Percentiles rank a stretch among this genome's conserved stretches.
These are phyloP conservation scores for Phyllotreta striolata DNA, from an alignment of 2,888 invertebrate genomes.

Conservation along the genomic window DNA sequence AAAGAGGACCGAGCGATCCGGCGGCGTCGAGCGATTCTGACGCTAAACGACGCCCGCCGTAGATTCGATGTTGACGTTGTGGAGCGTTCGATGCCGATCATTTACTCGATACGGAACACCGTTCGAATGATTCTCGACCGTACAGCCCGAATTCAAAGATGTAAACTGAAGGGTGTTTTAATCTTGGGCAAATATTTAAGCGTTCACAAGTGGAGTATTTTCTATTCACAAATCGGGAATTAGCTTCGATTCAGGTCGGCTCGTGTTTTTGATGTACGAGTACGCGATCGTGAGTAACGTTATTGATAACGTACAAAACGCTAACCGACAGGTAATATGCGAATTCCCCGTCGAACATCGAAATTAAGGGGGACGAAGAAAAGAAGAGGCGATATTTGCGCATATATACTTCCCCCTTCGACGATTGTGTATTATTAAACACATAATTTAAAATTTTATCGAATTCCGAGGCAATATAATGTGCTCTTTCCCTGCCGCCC, in stretches of 20 bases:
- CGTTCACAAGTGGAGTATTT: conserved; percentile 44
- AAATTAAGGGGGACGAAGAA: conserved; percentile 4
- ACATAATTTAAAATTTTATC: conserved; percentile 50
- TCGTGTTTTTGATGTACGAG: conserved; percentile 3
- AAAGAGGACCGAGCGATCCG: conserved; percentile 20
- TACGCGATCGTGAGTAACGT: too few relatives aligned
- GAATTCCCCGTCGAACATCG: conserved; percentile 3
- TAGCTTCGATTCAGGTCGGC: conserved; percentile 34
- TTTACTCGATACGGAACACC: conserved; percentile 14
- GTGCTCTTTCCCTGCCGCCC: conserved; percentile 43
- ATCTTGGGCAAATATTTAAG: conserved; percentile 49
- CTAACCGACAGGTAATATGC: conserved; percentile 17
- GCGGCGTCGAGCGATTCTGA: conserved; percentile 2
- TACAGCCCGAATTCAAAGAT: conserved; percentile 42
- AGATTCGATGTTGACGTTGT: neutral
- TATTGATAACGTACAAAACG: conserved; percentile 8
- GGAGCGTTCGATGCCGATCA: conserved; percentile 2
- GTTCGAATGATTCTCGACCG: conserved; percentile 37
- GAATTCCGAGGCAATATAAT: conserved; percentile 45
- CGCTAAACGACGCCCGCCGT: neutral
- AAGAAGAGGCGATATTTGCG: conserved; percentile 17
- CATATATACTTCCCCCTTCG: conserved; percentile 23
- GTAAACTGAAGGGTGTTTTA: conserved; percentile 48
- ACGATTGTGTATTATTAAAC: conserved; percentile 47
- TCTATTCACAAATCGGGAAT: conserved; percentile 43